Evolutionary conservation across 2,113 vertebrate species (phyloP).

Genomic region (Pontoporia blainvillei): DNA sequence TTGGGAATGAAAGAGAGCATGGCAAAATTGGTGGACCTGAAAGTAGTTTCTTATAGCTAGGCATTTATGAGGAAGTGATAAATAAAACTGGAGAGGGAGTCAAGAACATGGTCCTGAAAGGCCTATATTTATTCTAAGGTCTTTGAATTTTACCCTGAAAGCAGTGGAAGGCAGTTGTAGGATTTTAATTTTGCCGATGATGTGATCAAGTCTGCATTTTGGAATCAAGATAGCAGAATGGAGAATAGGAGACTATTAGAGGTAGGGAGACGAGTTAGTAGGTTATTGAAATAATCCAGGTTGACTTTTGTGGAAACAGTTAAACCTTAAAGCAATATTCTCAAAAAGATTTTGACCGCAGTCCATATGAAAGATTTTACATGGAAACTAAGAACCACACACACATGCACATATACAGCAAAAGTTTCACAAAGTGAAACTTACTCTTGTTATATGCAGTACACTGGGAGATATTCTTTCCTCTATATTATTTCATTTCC

Average conservation of each 20-base stretch:
- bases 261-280: not conserved
- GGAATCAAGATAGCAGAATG: not conserved
- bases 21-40: not conserved
- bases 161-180: not conserved
- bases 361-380: not conserved
- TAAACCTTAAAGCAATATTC: not conserved
- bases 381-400: not conserved
- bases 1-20: not conserved
- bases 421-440: not conserved
- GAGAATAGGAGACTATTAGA: not conserved
- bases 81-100: not conserved
- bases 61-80: not conserved
- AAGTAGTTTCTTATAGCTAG: not conserved
- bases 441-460: not conserved
- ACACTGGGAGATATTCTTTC: not conserved
- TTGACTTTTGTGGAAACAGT: not conserved
- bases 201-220: not conserved
- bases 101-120: not conserved
- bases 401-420: not conserved
- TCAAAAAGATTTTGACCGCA: not conserved
- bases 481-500: not conserved
- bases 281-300: not conserved
- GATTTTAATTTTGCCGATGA: not conserved
- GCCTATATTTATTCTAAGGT: not conserved
- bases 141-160: not conserved